Base-by-base conservation (phyloP, 2,797 vertebrate genomes). In the Neomorphus geoffroyi region DNA sequence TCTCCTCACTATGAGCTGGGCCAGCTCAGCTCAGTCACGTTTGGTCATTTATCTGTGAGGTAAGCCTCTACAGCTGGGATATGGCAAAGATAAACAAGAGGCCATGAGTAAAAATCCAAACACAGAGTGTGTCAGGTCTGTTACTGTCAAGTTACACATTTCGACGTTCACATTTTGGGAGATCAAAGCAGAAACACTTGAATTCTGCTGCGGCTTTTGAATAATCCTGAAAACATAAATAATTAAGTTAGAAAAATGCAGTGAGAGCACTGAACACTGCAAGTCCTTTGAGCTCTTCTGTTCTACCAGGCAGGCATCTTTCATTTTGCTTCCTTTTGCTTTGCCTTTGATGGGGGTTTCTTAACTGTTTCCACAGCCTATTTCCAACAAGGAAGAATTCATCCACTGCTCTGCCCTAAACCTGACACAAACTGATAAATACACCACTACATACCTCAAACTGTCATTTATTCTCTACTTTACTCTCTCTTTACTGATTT, bases 161-260 rank as follows among this genome's bases (percentile, higher is more conserved):
- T 69, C 75, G 33, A 7, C 66, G 2, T 13, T 27, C 0, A 0
- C 65, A 11, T 57, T 86, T 91, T 41, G 50, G 67, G 65, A 91
- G 65, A 80, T 88, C 37, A 89, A 92, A 95, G 84, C 50, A 87
- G 65, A 56, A 94, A 58, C 41, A 17, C 72, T 67, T 12, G 19
- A 37, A 75, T 35, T 88, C 72, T 83, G 79, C 88, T 84, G 5
- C 12, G 35, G 79, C 61, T 72, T 94, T 56, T 72, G 81, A 93
- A 78, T 90, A 80, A 93, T 69, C 75, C 79, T 78, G 71, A 41
- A 92, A 87, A 91, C 86, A 82, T 87, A 57, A 94, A 92, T 94
- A 89, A 94, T 92, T 88, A 18, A 96, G 64, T 27, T 27, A 50
- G 64, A 37, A 89, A 95, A 95, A 74, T 3, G 93, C 74, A 86